Evolutionary conservation across 2,888 invertebrate genomes (phyloP), one percentile per base, ranked within the genome.

Genomic region (Diplazon laetatorius): DNA sequence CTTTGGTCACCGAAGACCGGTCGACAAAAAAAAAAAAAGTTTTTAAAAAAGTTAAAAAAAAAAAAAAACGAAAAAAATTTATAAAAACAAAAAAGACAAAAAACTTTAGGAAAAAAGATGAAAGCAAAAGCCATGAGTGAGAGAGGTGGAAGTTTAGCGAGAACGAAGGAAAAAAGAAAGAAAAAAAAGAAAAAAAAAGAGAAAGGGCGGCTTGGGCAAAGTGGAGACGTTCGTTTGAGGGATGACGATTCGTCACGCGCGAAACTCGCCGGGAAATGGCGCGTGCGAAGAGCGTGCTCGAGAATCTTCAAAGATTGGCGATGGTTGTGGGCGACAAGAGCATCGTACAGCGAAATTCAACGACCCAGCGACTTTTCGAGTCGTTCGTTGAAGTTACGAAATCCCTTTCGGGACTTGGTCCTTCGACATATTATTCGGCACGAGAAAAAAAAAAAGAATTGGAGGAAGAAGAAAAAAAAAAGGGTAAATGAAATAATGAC

Each of bases 241-340:
- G 88, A 88, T 87, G 85, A 83, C 82, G 80, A 82, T 83, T 83
- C 85, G 87, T 84, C 82, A 88, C 85, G 88, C 82, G 82, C 82
- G 83, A 84, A 85, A 83, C 83, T 76, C 82, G 65, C 57, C n/a
- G n/a, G 82, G 83, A 86, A 88, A 88, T 86, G 86, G 85, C 83
- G 86, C 88, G 87, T 84, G 84, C 83, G 85, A 71, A 72, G 78
- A 77, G 46, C 60, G 71, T 76, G 70, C 55, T 48, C 52, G 73
- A 30, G 30, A 80, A 77, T 81, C 82, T 78, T 82, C 82, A 82
- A 81, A 82, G 81, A 78, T 80, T 68, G 60, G 60, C 55, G 62
- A 60, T 6, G 4, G 30, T n/a, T 5, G 6, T 30, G 6, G 2
- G 30, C 30, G 71, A 76, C 52, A 48, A 63, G 59, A 69, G 62